Percentiles rank a stretch among this genome's conserved stretches.
Evolutionary conservation across 2,797 vertebrate species (phyloP).

Genomic region (Bradypus variegatus): DNA sequence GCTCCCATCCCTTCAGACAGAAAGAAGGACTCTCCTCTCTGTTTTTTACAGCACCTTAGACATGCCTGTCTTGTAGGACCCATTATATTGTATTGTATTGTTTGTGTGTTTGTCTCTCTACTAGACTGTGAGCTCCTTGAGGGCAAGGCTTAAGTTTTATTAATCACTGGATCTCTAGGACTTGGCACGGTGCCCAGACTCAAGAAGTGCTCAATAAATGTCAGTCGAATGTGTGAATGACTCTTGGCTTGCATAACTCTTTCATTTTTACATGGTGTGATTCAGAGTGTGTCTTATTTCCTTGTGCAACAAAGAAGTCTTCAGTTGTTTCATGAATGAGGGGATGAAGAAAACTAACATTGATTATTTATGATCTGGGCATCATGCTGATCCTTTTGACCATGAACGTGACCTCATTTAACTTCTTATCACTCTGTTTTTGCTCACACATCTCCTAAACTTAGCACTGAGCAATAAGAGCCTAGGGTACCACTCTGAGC

Average conservation of each 20-base stretch:
- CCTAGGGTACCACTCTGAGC: not conserved
- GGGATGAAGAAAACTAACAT: not conserved
- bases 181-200: slow-evolving; percentile 18
- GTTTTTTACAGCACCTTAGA: slow-evolving; percentile 13
- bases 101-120: not conserved
- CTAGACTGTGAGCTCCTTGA: slow-evolving; percentile 50
- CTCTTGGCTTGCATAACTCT: slow-evolving; percentile 38
- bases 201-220: slow-evolving; percentile 45
- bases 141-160: slow-evolving; percentile 39
- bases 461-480: not conserved
- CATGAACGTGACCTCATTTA: slow-evolving; percentile 25
- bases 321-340: slow-evolving; percentile 30
- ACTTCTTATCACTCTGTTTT: slow-evolving; percentile 5
- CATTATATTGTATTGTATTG: not conserved
- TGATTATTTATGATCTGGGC: slow-evolving; percentile 1
- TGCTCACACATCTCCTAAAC: not conserved
- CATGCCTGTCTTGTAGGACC: not conserved
- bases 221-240: slow-evolving; percentile 48
- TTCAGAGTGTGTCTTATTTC: slow-evolving; percentile 33
- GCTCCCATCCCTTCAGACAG: not conserved
- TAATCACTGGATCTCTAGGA: slow-evolving; percentile 17
- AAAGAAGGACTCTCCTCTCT: not conserved
- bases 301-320: slow-evolving; percentile 31
- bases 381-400: not conserved
- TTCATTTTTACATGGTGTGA: slow-evolving; percentile 39